Conservation (phyloP, 2,888 invertebrate species). For the Drosophila kambysellisi region DNA sequence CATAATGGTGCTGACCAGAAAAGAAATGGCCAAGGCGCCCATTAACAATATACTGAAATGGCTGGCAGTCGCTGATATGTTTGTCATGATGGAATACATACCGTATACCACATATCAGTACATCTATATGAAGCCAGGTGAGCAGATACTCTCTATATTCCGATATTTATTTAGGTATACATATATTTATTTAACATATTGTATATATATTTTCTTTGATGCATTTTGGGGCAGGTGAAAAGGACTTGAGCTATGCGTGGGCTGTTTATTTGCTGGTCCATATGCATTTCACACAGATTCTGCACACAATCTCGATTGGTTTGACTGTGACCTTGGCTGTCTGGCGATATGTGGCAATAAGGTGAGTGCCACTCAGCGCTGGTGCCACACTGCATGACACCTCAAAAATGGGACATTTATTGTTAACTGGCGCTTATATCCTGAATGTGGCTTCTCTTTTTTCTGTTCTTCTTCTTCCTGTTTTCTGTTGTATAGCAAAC, state of each 20-base stretch:
- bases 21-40: slow-evolving; percentile 92
- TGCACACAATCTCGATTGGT: slow-evolving; percentile 96
- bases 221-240: slow-evolving; percentile 88
- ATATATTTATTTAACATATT: neutral
- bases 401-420: neutral
- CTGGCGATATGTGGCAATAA: slow-evolving; percentile 95
- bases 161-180: neutral
- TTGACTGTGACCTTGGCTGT: slow-evolving; percentile 96
- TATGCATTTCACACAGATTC: slow-evolving; percentile 94
- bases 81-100: slow-evolving; percentile 95
- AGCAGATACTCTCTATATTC: slow-evolving; percentile 52
- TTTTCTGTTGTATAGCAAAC: slow-evolving; percentile 63
- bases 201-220: neutral
- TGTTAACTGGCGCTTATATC: slow-evolving; percentile 30
- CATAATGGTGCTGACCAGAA: slow-evolving; percentile 93
- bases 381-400: neutral
- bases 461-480: slow-evolving; percentile 31
- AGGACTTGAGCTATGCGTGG: slow-evolving; percentile 94
- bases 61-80: slow-evolving; percentile 94
- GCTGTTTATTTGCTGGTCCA: slow-evolving; percentile 94
- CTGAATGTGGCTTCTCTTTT: slow-evolving; percentile 58
- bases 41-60: slow-evolving; percentile 94
- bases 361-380: slow-evolving; percentile 86
- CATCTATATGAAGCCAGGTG: slow-evolving; percentile 87
- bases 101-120: slow-evolving; percentile 90